A percentile compares a stretch with the other conserved stretches of the same genome.
Evolutionary conservation across 1,140 invertebrate species (phyloP).

Genomic region (Drosophila lowei): DNA sequence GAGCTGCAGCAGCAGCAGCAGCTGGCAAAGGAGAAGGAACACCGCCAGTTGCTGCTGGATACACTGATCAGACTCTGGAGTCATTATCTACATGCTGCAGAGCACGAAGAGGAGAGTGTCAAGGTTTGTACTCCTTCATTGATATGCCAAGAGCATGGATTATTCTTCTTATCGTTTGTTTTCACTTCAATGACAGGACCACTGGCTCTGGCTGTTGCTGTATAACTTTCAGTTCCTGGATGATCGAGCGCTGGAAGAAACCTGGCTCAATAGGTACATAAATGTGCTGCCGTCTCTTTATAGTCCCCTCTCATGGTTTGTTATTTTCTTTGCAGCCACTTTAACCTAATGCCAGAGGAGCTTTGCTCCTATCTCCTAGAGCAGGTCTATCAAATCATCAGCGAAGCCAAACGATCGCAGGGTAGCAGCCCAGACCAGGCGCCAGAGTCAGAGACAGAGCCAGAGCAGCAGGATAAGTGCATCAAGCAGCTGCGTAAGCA

Average conservation of each 20-base stretch:
- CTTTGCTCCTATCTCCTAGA: conserved; percentile 71
- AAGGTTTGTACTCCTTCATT: conserved; percentile 61
- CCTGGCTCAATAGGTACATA: conserved; percentile 59
- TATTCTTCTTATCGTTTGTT: conserved; percentile 40
- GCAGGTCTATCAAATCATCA: conserved; percentile 76
- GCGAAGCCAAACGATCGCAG: conserved; percentile 66
- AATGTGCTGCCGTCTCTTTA: neutral
- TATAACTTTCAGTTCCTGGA: conserved; percentile 74
- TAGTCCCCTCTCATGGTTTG: neutral
- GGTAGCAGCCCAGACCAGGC: conserved; percentile 36
- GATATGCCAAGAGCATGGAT: neutral
- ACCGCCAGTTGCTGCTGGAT: conserved; percentile 51
- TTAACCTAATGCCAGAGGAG: conserved; percentile 74
- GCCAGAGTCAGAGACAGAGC: conserved; percentile 37
- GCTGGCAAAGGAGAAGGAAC: conserved; percentile 7
- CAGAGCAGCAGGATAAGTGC: conserved; percentile 55
- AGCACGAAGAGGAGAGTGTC: conserved; percentile 65
- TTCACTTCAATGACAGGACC: conserved; percentile 50
- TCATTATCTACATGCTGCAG: conserved; percentile 65
- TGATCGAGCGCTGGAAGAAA: conserved; percentile 51
- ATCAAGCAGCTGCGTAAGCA: conserved; percentile 68
- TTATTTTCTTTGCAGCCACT: conserved; percentile 46
- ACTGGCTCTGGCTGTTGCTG: conserved; percentile 73
- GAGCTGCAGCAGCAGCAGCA: conserved; percentile 41
- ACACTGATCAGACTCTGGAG: conserved; percentile 72